Percentiles rank a stretch among this genome's conserved stretches.
These are phyloP conservation scores for Ciconia boyciana DNA, from an alignment of 2,113 vertebrate genomes.

Conservation along the genomic window DNA sequence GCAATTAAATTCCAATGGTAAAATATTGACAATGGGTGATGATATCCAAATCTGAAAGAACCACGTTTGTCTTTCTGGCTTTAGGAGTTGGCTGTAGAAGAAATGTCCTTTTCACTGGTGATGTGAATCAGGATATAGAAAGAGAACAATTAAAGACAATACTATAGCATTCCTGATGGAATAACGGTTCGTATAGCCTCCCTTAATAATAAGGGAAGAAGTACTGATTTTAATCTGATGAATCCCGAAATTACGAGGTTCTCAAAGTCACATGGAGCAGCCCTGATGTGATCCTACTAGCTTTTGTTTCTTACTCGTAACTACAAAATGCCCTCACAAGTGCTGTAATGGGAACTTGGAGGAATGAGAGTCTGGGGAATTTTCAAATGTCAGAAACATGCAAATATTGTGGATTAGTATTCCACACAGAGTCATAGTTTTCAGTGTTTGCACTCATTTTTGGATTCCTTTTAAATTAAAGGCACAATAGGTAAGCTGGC, in stretches of 20 bases:
- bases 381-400: conserved; percentile 20
- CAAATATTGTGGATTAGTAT: background rate
- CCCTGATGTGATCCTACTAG: background rate
- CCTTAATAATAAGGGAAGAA: background rate
- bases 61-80: background rate
- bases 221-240: background rate
- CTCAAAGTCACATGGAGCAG: background rate
- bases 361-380: conserved; percentile 21
- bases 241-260: background rate
- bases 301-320: background rate
- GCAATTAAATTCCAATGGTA: background rate
- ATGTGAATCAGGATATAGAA: background rate
- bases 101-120: background rate
- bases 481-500: conserved; percentile 45
- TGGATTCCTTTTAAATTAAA: conserved; percentile 52
- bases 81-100: background rate
- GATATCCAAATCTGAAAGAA: background rate
- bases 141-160: background rate
- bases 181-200: background rate
- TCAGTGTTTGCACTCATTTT: conserved; percentile 49
- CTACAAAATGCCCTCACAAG: background rate
- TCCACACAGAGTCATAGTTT: conserved; percentile 38
- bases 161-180: background rate
- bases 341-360: background rate
- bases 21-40: background rate